Evolutionary conservation across 2,797 vertebrate genomes (phyloP).

Genomic region (Lithobates sylvaticus): DNA sequence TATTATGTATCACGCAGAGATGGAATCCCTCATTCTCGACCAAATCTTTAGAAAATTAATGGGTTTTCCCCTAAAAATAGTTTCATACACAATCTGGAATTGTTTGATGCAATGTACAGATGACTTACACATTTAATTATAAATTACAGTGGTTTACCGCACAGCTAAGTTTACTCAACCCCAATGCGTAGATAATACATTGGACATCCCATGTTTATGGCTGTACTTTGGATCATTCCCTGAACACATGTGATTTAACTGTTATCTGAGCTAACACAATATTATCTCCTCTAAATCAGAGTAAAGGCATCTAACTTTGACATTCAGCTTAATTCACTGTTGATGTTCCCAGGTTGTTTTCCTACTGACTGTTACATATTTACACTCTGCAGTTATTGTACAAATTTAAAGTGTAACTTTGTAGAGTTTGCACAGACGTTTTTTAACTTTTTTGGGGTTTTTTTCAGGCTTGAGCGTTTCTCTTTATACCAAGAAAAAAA

Average conservation of each 20-base stretch:
- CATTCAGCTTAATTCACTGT: background rate
- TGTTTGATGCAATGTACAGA: background rate
- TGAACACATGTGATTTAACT: slow-evolving; percentile 9
- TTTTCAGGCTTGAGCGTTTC: too few species aligned
- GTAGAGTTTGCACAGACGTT: background rate
- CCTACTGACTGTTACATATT: background rate
- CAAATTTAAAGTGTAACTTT: background rate
- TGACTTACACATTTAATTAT: background rate
- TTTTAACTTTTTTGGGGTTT: too few species aligned
- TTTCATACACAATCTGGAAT: background rate
- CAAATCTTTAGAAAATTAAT: background rate
- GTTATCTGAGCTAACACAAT: background rate
- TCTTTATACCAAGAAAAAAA: too few species aligned
- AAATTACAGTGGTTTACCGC: background rate
- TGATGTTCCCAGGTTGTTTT: background rate
- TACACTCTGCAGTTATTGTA: background rate
- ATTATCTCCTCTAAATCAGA: slow-evolving; percentile 34
- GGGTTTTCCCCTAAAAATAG: background rate
- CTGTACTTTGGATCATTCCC: slow-evolving; percentile 11
- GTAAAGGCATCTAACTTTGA: background rate
- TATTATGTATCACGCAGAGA: slow-evolving; percentile 16
- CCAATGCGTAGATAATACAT: background rate
- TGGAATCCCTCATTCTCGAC: background rate
- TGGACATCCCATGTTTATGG: background rate
- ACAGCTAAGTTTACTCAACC: background rate